Evolutionary conservation across 1,140 invertebrate species (phyloP), one percentile per base, ranked within the genome.

Genomic region (Caerostris extrusa): DNA sequence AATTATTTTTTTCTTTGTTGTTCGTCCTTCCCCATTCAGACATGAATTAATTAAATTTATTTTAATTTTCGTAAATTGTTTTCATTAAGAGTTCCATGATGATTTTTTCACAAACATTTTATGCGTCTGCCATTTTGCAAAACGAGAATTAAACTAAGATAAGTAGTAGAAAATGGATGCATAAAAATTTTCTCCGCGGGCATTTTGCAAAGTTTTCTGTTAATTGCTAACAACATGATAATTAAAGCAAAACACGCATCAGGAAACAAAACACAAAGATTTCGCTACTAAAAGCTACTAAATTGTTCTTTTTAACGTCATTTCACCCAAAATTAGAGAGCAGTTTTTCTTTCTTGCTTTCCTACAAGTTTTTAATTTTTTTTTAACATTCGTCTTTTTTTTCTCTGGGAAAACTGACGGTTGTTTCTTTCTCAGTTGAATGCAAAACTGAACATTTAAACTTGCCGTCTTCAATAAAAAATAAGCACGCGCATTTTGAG

Each of bases 21-120:
- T 87, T 34, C 34, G 60, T 58, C 55, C 5, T 53, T 60, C 14
- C 69, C 14, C 61, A 69, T 89, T 89, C 56, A 55, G 87, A 67
- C 61, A 71, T 60, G 67, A 89, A 89, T 71, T 89, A 89, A 89
- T 89, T 89, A 89, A 89, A 89, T 89, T 89, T 89, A 89, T 89
- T 89, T 89, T 89, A 89, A 89, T 89, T 89, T 86, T 69, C 64
- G n/a, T 89, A 34, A 64, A 69, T 71, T 71, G 87, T 53, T 89
- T 53, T 89, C 87, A 89, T 89, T 89, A 89, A 89, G 87, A 89
- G 55, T 64, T 50, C 34, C 7, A n/a, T 8, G 69, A 55, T 19
- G 34, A 69, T 89, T 71, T 89, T 67, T 89, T 53, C n/a, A 17
- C 85, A 19, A 86, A 34, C 57, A n/a, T 58, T 61, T 60, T 60